phyloP scores from a whole-genome alignment of 35 echinoderm and acorn worm genomes.

The Chiridota heheva region DNA sequence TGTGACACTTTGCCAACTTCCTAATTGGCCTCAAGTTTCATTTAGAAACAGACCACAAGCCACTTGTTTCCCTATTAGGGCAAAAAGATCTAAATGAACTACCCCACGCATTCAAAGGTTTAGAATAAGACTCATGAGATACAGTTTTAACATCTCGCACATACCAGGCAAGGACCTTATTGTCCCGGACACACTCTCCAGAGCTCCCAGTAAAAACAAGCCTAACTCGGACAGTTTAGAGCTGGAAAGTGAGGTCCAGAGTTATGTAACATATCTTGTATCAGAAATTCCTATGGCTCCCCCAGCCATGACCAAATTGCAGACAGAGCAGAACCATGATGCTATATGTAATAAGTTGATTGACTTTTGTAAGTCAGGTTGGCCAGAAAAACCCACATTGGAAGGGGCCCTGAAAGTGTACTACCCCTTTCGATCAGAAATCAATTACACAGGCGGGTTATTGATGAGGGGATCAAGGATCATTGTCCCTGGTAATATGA shows the following conservation, averaged over 20 bases:
- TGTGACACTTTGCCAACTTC: constrained; percentile 44
- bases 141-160: constrained; percentile 2
- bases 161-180: constrained; percentile 19
- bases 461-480: constrained; percentile 8
- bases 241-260: not conserved
- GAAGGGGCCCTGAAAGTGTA: not conserved
- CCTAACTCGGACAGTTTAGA: not conserved
- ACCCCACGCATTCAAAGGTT: constrained; percentile 46
- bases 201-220: not conserved
- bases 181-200: constrained; percentile 6
- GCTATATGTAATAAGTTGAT: constrained; percentile 6
- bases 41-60: constrained; percentile 58
- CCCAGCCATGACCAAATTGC: not conserved
- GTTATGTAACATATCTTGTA: not conserved
- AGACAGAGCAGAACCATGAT: not conserved
- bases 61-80: constrained; percentile 10
- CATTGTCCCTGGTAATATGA: not conserved
- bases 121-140: constrained; percentile 48
- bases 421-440: not conserved
- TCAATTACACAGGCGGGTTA: not conserved
- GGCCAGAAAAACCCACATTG: not conserved
- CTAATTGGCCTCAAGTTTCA: constrained; percentile 37
- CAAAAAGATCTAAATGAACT: constrained; percentile 31
- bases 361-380: constrained; percentile 2
- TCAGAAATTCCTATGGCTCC: not conserved